Evolutionary conservation across 2,797 vertebrate species (phyloP).

Genomic region (Crypturellus tataupa): DNA sequence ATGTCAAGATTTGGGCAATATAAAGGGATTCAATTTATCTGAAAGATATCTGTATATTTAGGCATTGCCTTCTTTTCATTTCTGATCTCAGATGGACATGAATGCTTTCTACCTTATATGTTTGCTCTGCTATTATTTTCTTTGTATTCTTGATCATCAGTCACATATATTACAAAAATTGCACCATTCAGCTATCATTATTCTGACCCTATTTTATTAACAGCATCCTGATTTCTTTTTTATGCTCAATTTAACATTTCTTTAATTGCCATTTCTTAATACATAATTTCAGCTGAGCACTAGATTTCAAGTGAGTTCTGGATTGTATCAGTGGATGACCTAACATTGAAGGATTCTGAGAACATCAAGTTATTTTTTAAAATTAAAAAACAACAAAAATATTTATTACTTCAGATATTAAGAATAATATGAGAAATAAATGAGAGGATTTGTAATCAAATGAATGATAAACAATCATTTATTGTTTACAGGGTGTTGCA

Average conservation of each 20-base stretch:
- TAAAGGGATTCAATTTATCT: background rate
- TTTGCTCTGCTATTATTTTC: background rate
- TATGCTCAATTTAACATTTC: constrained; percentile 22
- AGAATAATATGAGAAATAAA: background rate
- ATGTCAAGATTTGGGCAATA: background rate
- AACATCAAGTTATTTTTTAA: background rate
- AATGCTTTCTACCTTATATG: background rate
- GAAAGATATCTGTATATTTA: background rate
- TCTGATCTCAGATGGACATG: background rate
- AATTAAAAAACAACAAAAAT: background rate
- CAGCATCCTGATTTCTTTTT: background rate
- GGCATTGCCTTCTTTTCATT: background rate
- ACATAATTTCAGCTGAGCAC: background rate
- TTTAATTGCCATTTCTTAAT: background rate
- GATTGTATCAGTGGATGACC: background rate
- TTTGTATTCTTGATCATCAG: background rate
- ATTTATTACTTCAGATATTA: background rate
- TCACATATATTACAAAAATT: background rate
- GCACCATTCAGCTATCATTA: constrained; percentile 19
- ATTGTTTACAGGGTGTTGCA: too few relatives aligned
- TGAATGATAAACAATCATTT: too few relatives aligned
- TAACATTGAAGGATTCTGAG: background rate
- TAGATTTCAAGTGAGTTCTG: background rate
- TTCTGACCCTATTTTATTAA: background rate
- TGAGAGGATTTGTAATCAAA: background rate